phyloP scores from a whole-genome alignment of 2,113 vertebrate species.

The Callospermophilus lateralis region DNA sequence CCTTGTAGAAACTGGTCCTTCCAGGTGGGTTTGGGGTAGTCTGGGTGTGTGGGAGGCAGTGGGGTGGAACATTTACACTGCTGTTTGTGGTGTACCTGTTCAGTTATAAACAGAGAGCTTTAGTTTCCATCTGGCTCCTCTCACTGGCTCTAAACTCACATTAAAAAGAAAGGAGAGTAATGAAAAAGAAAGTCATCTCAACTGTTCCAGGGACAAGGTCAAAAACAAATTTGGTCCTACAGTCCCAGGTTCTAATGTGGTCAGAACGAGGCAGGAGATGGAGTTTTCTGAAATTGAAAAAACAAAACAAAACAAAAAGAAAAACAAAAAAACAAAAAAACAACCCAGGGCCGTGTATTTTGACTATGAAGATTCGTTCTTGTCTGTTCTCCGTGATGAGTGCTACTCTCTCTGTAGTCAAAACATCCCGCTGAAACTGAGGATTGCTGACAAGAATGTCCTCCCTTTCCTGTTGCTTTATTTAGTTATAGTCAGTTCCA shows the following conservation, averaged over 20 bases:
- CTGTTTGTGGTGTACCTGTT: constrained; percentile 80
- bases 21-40: constrained; percentile 70
- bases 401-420: constrained; percentile 80
- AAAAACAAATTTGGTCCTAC: neutral
- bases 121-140: constrained; percentile 73
- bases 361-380: constrained; percentile 68
- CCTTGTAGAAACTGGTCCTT: constrained; percentile 27
- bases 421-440: constrained; percentile 79
- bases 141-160: constrained; percentile 58
- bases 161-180: constrained; percentile 40
- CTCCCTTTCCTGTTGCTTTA: constrained; percentile 77
- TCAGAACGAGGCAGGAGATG: constrained; percentile 46
- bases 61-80: constrained; percentile 67
- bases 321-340: neutral
- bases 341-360: constrained; percentile 53
- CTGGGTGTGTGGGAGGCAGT: constrained; percentile 79
- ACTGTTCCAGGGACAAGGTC: neutral
- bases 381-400: neutral
- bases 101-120: constrained; percentile 71
- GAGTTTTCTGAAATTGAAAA: constrained; percentile 44
- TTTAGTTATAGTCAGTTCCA: constrained; percentile 73
- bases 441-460: constrained; percentile 77
- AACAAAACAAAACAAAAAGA: neutral
- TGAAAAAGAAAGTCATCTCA: constrained; percentile 47
- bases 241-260: constrained; percentile 55